Evolutionary conservation across 2,888 invertebrate genomes (phyloP), one percentile per base, ranked within the genome.

Genomic region (Cyclophora albipunctata): DNA sequence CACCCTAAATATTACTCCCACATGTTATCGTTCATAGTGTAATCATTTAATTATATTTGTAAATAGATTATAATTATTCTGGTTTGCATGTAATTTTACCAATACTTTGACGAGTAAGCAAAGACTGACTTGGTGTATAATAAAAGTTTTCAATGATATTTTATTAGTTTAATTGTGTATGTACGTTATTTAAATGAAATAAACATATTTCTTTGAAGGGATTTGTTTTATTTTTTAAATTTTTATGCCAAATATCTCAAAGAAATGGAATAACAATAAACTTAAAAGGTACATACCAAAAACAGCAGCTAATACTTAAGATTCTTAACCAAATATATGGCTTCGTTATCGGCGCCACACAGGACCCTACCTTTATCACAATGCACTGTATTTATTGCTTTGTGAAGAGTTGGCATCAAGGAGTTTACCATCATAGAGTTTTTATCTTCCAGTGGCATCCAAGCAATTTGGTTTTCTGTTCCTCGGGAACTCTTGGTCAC

Each of bases 321-420:
- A 80, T 94, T 92, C 74, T 91, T 92, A 53, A 96, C 91, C 45
- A 95, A 87, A 81, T 96, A 96, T 62, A 97, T 85, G 34, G 97
- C 96, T 87, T 97, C 97, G 75, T 95, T 95, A 71, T 97, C 97
- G 60, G 95, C 93, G 2, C 96, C 96, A 78, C 95, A 96, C 37
- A 97, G 78, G 46, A 97, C 86, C 58, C 92, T 93, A 45, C 92
- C 91, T 61, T 91, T 92, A 63, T 93, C 92, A 49, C 96, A 91
- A 81, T 97, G 95, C 46, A 97, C 85, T 34, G 93, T 92, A 74
- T 97, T 98, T 42, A 97, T 91, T 0, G 97, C 90, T 69, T 95
- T 93, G 56, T 93, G 93, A 60, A 96, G 86, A 7, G 91, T 90
- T 0, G 93, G 91, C 84, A 96, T 93, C 3, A 97, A 75, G 0